Conservation (phyloP, 2,888 invertebrate genomes). For the Malthinus seriepunctatus region DNA sequence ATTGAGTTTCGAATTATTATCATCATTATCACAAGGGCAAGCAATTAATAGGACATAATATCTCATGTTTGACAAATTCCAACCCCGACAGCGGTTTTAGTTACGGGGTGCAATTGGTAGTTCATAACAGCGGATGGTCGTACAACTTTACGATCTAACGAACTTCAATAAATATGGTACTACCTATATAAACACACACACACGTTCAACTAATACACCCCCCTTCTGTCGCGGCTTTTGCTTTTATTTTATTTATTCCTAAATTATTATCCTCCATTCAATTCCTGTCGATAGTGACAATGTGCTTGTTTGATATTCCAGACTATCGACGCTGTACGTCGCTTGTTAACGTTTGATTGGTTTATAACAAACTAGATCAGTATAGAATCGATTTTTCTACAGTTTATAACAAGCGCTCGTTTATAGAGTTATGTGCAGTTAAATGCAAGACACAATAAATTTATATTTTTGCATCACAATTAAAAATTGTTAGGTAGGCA, state of each 20-base stretch:
- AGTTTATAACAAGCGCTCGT: conserved; percentile 29
- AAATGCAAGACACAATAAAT: too few relatives aligned
- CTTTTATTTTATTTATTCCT: conserved; percentile 50
- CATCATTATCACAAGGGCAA: conserved; percentile 13
- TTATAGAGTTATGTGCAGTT: conserved; percentile 9
- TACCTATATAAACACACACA: conserved; percentile 37
- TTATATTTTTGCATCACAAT: too few relatives aligned
- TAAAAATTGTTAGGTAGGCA: too few relatives aligned
- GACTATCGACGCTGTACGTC: conserved; percentile 40
- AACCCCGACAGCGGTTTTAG: conserved; percentile 41
- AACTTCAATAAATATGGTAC: conserved; percentile 49
- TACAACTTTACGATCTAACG: conserved; percentile 52
- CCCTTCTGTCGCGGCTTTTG: conserved; percentile 38
- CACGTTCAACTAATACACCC: conserved; percentile 23
- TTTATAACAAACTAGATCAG: conserved; percentile 41
- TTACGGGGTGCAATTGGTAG: conserved; percentile 52
- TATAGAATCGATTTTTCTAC: conserved; percentile 31
- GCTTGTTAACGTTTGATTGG: conserved; percentile 44
- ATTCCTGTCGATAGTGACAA: conserved; percentile 44
- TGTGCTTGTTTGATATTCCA: conserved; percentile 45
- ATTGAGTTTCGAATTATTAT: conserved; percentile 16
- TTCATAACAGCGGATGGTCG: conserved; percentile 49
- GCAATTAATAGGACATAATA: conserved; percentile 28
- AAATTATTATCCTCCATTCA: conserved; percentile 46
- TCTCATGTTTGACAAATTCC: conserved; percentile 30